These are phyloP conservation scores for Galeopsomyia nigrocyanea DNA, from an alignment of 2,888 invertebrate genomes.

Conservation along the genomic window DNA sequence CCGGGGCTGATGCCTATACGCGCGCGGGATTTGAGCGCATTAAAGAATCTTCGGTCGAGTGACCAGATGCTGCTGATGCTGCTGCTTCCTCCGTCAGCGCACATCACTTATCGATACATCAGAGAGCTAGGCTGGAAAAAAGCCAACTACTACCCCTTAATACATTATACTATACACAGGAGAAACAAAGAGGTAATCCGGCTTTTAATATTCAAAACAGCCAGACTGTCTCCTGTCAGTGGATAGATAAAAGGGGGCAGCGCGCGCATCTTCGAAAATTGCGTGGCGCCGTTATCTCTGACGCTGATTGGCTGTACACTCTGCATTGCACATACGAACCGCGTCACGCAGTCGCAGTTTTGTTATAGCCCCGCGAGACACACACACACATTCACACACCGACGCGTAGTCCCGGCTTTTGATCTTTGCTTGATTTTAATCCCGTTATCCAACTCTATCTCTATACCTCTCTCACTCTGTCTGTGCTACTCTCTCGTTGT, in stretches of 20 bases:
- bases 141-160: constrained; percentile 24
- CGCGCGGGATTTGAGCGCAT: constrained; percentile 23
- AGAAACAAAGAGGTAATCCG: constrained; percentile 37
- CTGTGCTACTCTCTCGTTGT: constrained; percentile 1
- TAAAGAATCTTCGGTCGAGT: constrained; percentile 32
- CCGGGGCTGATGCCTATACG: no score
- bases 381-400: neutral
- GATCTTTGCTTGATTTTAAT: constrained; percentile 66
- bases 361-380: neutral
- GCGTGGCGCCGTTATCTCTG: constrained; percentile 4
- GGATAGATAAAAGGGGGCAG: constrained; percentile 11
- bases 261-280: constrained; percentile 8
- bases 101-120: constrained; percentile 38
- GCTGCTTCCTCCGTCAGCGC: no score
- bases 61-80: constrained; percentile 36
- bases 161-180: neutral
- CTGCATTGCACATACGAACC: no score
- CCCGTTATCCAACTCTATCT: constrained; percentile 58
- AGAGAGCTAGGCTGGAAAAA: constrained; percentile 10
- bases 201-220: constrained; percentile 44
- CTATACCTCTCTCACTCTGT: constrained; percentile 29
- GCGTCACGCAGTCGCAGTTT: constrained; percentile 27
- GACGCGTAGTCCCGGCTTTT: constrained; percentile 54
- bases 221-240: neutral
- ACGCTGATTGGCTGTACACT: neutral